phyloP scores from a whole-genome alignment of 2,797 vertebrate genomes.

The Benthosema pterotum region DNA sequence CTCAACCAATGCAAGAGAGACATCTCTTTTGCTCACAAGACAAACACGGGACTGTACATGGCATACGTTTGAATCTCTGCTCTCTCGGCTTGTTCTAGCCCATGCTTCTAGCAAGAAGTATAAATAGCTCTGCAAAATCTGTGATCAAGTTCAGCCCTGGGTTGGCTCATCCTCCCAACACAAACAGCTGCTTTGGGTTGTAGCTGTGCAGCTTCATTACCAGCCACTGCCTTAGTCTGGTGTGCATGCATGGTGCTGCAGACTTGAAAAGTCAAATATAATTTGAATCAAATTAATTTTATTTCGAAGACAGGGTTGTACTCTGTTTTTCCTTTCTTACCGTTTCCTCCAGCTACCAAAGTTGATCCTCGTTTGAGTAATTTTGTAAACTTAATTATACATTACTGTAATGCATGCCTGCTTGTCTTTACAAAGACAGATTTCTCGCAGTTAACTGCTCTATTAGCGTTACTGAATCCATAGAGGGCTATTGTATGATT shows the following conservation, averaged over 20 bases:
- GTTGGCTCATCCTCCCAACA: slow-evolving; percentile 55
- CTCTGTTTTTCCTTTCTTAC: no score
- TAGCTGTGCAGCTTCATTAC: slow-evolving; percentile 45
- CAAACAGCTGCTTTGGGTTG: slow-evolving; percentile 61
- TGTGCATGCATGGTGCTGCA: slow-evolving; percentile 7
- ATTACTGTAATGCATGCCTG: background rate
- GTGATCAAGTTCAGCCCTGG: slow-evolving; percentile 58
- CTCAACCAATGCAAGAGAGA: no score
- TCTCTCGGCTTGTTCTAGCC: slow-evolving; percentile 32
- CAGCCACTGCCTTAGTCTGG: slow-evolving; percentile 9
- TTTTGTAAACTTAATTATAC: slow-evolving; percentile 5
- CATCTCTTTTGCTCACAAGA: no score
- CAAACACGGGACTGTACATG: no score
- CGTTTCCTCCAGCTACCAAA: background rate
- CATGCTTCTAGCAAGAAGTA: slow-evolving; percentile 51
- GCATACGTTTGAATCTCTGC: slow-evolving; percentile 3
- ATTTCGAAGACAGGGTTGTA: no score
- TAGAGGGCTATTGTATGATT: background rate
- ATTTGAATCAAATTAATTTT: no score
- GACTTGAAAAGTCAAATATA: background rate
- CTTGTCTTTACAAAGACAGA: background rate
- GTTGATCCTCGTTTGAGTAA: background rate
- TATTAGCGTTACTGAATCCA: background rate
- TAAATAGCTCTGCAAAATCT: slow-evolving; percentile 71
- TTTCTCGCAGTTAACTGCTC: background rate